These are phyloP conservation scores for Meganola albula DNA, from an alignment of 2,888 invertebrate genomes.

Conservation along the genomic window DNA sequence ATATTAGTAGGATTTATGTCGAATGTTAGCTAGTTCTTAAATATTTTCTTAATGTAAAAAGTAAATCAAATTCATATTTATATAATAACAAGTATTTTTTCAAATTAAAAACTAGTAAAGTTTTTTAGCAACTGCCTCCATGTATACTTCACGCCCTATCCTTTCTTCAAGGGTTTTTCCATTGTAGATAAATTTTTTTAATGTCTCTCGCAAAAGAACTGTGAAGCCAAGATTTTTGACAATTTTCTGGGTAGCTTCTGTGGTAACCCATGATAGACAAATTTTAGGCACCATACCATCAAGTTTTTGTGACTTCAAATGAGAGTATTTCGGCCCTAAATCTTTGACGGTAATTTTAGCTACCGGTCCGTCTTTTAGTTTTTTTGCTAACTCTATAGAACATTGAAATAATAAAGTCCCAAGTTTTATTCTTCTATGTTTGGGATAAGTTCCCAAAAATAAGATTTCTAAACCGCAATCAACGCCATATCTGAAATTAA, in stretches of 20 bases:
- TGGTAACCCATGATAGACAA: slow-evolving; percentile 2
- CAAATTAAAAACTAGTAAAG: not conserved
- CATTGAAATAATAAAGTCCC: slow-evolving; percentile 67
- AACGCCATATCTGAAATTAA: slow-evolving; percentile 4
- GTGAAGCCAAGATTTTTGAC: slow-evolving; percentile 1
- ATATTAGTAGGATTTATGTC: too few species aligned
- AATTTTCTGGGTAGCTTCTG: slow-evolving; percentile 2
- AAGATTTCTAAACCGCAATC: slow-evolving; percentile 76
- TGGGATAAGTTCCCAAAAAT: slow-evolving; percentile 77
- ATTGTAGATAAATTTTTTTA: slow-evolving; percentile 4
- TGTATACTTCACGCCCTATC: not conserved
- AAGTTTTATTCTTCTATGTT: slow-evolving; percentile 68
- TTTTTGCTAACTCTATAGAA: slow-evolving; percentile 70
- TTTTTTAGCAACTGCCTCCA: slow-evolving; percentile 1
- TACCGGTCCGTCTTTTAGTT: slow-evolving; percentile 48
- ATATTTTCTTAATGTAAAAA: too few species aligned
- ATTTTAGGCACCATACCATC: slow-evolving; percentile 2
- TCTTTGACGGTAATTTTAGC: slow-evolving; percentile 38
- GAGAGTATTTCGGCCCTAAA: slow-evolving; percentile 45
- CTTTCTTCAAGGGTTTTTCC: slow-evolving; percentile 5
- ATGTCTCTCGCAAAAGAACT: slow-evolving; percentile 11
- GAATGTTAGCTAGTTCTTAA: too few species aligned
- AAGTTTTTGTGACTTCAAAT: slow-evolving; percentile 20
- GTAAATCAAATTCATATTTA: too few species aligned
- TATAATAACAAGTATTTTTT: too few species aligned